A percentile compares a stretch with the other conserved stretches of the same genome.
These are phyloP conservation scores for Radopholus similis DNA, from an alignment of 1,140 invertebrate species.

Conservation along the genomic window DNA sequence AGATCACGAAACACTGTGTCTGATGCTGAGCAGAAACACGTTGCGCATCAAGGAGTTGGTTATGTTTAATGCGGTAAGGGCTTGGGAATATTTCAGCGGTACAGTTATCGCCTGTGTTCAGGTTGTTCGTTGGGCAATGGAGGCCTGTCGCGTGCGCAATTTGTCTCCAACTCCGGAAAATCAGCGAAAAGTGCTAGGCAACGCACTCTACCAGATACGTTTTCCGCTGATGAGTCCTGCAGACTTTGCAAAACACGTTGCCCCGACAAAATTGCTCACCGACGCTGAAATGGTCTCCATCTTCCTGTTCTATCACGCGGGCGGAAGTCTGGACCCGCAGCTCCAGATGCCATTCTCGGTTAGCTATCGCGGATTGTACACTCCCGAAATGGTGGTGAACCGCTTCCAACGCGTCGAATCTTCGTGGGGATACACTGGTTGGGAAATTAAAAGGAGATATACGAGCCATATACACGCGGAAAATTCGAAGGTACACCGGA, in stretches of 20 bases:
- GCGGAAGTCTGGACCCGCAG: conserved; percentile 68
- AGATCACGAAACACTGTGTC: conserved; percentile 75
- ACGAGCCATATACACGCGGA: too few species aligned
- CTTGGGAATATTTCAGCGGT: neutral
- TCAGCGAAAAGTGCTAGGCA: conserved; percentile 70
- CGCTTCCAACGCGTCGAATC: conserved; percentile 77
- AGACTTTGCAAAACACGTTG: conserved; percentile 76
- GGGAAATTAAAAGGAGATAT: too few species aligned
- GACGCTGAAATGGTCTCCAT: conserved; percentile 70
- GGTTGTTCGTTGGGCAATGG: conserved; percentile 72
- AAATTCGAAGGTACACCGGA: too few species aligned
- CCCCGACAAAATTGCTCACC: conserved; percentile 68
- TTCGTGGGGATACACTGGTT: conserved; percentile 83
- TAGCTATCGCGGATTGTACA: conserved; percentile 5
- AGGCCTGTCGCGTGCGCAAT: conserved; percentile 71
- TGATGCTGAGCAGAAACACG: conserved; percentile 77
- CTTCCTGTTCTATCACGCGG: conserved; percentile 34
- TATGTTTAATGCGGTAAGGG: conserved; percentile 70
- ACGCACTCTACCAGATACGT: conserved; percentile 71
- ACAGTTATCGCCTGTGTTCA: conserved; percentile 15
- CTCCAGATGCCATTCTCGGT: conserved; percentile 61
- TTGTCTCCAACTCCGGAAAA: conserved; percentile 71
- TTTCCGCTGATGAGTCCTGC: conserved; percentile 82
- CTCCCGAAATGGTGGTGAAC: conserved; percentile 71
- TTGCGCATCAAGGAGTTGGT: conserved; percentile 76